A percentile compares a stretch with the other conserved stretches of the same genome.
phyloP scores from a whole-genome alignment of 2,113 vertebrate genomes.

The Scomber japonicus region DNA sequence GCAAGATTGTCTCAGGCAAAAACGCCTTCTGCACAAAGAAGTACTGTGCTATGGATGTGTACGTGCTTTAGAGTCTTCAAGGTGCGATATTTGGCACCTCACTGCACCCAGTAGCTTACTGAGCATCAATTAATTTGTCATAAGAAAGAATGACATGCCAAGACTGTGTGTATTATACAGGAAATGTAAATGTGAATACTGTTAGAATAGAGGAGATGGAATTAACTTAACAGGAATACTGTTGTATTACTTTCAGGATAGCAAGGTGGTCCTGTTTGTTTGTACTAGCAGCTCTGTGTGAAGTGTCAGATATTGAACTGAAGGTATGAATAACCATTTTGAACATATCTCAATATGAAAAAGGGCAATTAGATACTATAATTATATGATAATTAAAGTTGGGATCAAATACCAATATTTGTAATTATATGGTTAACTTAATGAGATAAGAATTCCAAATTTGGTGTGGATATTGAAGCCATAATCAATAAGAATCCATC shows the following conservation, averaged over 20 bases:
- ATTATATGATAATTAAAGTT: neutral
- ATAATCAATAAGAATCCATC: too few species aligned
- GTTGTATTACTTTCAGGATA: too few species aligned
- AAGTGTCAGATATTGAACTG: neutral
- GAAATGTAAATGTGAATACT: neutral
- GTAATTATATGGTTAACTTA: too few species aligned
- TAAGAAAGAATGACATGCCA: neutral
- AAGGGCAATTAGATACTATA: too few species aligned
- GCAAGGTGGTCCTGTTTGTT: neutral
- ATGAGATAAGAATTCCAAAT: neutral
- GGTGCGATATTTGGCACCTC: neutral
- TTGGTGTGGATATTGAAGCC: neutral
- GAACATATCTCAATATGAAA: too few species aligned
- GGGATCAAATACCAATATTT: neutral
- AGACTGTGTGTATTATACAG: neutral
- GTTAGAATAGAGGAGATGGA: neutral
- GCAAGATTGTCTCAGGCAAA: constrained; percentile 21
- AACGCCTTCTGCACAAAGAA: neutral
- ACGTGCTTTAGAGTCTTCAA: neutral
- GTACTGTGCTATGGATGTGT: neutral
- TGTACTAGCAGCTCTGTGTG: neutral
- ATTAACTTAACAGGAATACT: too few species aligned
- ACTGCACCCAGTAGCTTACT: neutral
- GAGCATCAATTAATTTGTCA: neutral
- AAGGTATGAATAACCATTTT: neutral